A percentile compares a stretch with the other conserved stretches of the same genome.
These are phyloP conservation scores for Microctenopoma lineatum DNA, from an alignment of 2,797 vertebrate species.

Conservation along the genomic window DNA sequence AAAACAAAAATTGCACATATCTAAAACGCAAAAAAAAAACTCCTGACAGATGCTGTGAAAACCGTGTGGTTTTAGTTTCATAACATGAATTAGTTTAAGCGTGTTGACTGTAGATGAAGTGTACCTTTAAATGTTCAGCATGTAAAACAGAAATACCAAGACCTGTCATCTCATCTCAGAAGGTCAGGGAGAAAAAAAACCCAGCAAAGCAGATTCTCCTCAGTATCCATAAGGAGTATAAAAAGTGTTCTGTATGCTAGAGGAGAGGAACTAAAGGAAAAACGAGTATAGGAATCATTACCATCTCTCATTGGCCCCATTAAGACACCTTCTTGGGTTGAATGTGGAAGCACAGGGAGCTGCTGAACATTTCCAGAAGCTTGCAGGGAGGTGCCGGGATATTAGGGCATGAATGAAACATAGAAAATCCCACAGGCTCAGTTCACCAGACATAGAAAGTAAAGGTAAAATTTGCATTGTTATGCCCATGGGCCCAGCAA, in stretches of 20 bases:
- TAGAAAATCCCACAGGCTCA: constrained; percentile 50
- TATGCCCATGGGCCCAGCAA: constrained; percentile 21
- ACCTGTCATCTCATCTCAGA: constrained; percentile 36
- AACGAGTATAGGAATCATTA: constrained; percentile 45
- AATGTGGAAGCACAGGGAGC: constrained; percentile 29
- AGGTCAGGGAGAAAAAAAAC: constrained; percentile 31
- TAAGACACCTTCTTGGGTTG: constrained; percentile 67
- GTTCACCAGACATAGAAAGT: constrained; percentile 43
- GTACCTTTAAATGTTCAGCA: constrained; percentile 17
- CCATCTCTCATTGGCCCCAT: constrained; percentile 72
- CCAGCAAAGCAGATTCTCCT: constrained; percentile 49
- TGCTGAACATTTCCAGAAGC: constrained; percentile 38
- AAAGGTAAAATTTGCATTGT: constrained; percentile 48
- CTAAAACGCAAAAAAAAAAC: not conserved
- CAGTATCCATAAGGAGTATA: not conserved
- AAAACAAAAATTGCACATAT: constrained; percentile 18
- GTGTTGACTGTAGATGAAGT: constrained; percentile 15
- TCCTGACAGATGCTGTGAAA: constrained; percentile 52
- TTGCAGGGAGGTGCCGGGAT: constrained; percentile 46
- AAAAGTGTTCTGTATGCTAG: not conserved
- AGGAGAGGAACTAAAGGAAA: constrained; percentile 41
- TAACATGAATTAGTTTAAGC: constrained; percentile 42
- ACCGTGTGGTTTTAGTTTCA: constrained; percentile 30
- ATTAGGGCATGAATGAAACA: constrained; percentile 56
- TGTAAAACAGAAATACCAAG: constrained; percentile 40